Percentiles rank a stretch among this genome's conserved stretches.
These are phyloP conservation scores for Hydrozoanthus gracilis DNA, from an alignment of 92 coral and sea anemone genomes.

Conservation along the genomic window DNA sequence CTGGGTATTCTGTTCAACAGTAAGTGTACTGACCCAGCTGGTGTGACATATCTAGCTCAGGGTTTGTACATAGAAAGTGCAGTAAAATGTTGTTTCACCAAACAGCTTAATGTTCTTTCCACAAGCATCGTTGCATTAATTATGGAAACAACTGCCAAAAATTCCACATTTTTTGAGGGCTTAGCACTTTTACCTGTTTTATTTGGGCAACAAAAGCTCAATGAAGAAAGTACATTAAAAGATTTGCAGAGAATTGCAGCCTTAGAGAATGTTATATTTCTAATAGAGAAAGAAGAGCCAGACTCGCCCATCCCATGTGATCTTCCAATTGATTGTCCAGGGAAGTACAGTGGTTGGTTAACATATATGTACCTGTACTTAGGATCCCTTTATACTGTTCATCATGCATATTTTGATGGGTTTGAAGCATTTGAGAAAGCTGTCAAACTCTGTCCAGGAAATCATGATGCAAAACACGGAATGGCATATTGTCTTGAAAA, in stretches of 20 bases:
- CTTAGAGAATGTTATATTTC: conserved; percentile 59
- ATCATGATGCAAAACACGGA: conserved; percentile 66
- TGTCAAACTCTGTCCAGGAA: conserved; percentile 54
- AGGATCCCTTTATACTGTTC: conserved; percentile 55
- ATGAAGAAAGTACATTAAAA: not conserved
- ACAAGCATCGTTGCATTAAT: not conserved
- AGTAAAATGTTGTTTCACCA: not conserved
- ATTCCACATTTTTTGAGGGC: conserved; percentile 73
- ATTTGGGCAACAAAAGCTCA: not conserved
- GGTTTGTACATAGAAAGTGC: conserved; percentile 67
- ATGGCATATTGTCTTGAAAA: conserved; percentile 54
- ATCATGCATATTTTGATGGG: conserved; percentile 27
- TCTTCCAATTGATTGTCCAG: conserved; percentile 56
- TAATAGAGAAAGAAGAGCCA: conserved; percentile 67
- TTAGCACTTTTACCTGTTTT: conserved; percentile 36
- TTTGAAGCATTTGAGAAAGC: conserved; percentile 78
- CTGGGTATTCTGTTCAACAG: conserved; percentile 60
- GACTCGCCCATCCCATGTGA: conserved; percentile 36
- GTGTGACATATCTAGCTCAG: conserved; percentile 62
- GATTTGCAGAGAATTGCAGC: conserved; percentile 48
- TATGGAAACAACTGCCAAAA: not conserved
- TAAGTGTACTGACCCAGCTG: conserved; percentile 63
- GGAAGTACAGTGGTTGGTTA: conserved; percentile 74
- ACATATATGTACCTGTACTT: conserved; percentile 58
- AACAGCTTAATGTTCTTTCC: conserved; percentile 41